Evolutionary conservation across 2,888 invertebrate genomes (phyloP), one percentile per base, ranked within the genome.

Genomic region (Dolomedes plantarius): DNA sequence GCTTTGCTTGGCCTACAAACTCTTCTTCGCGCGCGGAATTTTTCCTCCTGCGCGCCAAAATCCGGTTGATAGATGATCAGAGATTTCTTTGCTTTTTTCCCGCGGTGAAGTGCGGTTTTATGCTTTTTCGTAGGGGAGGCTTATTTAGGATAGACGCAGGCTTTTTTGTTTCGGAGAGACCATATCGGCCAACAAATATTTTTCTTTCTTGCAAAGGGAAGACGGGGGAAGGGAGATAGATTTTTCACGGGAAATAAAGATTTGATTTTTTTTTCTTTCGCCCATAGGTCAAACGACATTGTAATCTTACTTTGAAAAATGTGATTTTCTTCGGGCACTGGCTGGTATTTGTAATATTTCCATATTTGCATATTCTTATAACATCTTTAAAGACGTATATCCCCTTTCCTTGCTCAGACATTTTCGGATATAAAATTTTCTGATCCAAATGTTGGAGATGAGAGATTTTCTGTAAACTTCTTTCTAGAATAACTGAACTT

Each of bases 11-110:
- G 11, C 67, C 80, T 80, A 76, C 79, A 79, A 86, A 79, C 75
- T 86, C 75, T 65, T 80, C 69, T 67, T 19, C 75, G 50, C 65
- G 75, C 62, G 65, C 19, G 56, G 56, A 56, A 56, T 56, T 56
- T 31, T 71, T 74, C 75, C 69, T 73, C 68, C 71, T 64, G 41
- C 67, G 56, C 67, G 28, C 32, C 67, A 65, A 71, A 77, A 64
- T 74, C 75, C 50, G 23, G 39, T 76, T 86, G 86, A 86, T 86
- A 79, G 86, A 86, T 86, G 86, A 76, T 68, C 75, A 71, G 72
- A 75, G 76, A 77, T 85, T 72, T 50, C 50, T 50, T 72, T 56
- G 19, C 56, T 31, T 19, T 32, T 31, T 56, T 19, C 56, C 19
- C 27, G 83, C n/a, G n/a, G n/a, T 72, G 77, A 50, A 56, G 46